phyloP scores from a whole-genome alignment of 2,797 vertebrate species.

The Eupleurogrammus muticus region DNA sequence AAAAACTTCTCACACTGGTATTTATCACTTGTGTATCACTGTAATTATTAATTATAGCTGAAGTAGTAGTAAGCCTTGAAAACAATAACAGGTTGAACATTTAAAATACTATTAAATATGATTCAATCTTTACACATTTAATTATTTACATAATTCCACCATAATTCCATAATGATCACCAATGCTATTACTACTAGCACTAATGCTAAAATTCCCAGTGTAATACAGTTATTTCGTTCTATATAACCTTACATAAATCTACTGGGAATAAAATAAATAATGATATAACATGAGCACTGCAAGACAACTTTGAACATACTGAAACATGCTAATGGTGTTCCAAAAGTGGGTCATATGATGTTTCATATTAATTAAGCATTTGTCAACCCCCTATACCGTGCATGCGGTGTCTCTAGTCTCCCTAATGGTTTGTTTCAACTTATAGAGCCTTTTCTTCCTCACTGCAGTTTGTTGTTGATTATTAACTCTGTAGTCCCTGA shows the following conservation, averaged over 20 bases:
- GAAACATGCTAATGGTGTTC: constrained; percentile 34
- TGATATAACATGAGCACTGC: constrained; percentile 15
- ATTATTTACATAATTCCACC: constrained; percentile 2
- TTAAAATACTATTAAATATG: not conserved
- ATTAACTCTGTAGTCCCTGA: constrained; percentile 9
- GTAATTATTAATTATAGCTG: not conserved
- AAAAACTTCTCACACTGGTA: not conserved
- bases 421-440: constrained; percentile 21
- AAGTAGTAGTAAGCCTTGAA: not conserved
- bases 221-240: constrained; percentile 1
- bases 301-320: constrained; percentile 51
- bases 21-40: not conserved
- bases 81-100: not conserved
- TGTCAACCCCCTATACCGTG: constrained; percentile 17
- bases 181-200: not conserved
- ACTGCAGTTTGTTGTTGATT: constrained; percentile 19
- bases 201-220: constrained; percentile 6
- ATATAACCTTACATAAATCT: constrained; percentile 11
- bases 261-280: constrained; percentile 3
- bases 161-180: too few relatives aligned
- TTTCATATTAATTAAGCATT: constrained; percentile 52
- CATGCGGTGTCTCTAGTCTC: constrained; percentile 18
- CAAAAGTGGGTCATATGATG: constrained; percentile 61
- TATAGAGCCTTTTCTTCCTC: not conserved
- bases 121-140: not conserved